Evolutionary conservation across 2,888 invertebrate species (phyloP).

Genomic region (Leucophenga montana): DNA sequence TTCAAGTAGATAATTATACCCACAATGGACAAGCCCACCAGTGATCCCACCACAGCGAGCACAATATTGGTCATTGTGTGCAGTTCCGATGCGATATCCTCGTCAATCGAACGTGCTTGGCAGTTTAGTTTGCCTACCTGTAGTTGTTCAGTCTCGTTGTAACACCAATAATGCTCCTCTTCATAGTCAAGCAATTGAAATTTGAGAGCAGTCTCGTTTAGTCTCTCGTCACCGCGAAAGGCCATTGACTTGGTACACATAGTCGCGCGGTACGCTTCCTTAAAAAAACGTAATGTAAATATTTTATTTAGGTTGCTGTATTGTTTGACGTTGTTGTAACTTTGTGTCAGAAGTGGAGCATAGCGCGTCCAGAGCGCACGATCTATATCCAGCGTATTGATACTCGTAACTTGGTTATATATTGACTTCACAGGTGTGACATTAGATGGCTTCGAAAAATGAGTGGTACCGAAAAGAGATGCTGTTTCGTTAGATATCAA

Average conservation of each 20-base stretch:
- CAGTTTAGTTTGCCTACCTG: slow-evolving; percentile 59
- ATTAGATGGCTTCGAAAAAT: background rate
- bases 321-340: slow-evolving; percentile 49
- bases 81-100: slow-evolving; percentile 46
- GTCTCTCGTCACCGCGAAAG: slow-evolving; percentile 36
- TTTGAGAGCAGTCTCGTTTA: slow-evolving; percentile 51
- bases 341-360: slow-evolving; percentile 40
- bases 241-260: slow-evolving; percentile 42
- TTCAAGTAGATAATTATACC: slow-evolving; percentile 73
- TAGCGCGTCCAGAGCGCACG: slow-evolving; percentile 43
- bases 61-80: slow-evolving; percentile 49
- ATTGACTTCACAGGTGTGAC: background rate
- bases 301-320: slow-evolving; percentile 47
- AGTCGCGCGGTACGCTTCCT: slow-evolving; percentile 14
- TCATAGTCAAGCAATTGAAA: slow-evolving; percentile 71
- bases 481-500: slow-evolving; percentile 11
- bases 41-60: slow-evolving; percentile 45
- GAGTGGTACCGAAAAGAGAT: background rate
- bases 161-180: slow-evolving; percentile 70
- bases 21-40: slow-evolving; percentile 49
- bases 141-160: slow-evolving; percentile 65
- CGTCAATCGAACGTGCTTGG: slow-evolving; percentile 39
- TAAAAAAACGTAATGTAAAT: slow-evolving; percentile 45
- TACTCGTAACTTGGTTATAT: background rate
- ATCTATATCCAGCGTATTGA: slow-evolving; percentile 29